A percentile compares a stretch with the other conserved stretches of the same genome.
These are phyloP conservation scores for Pachycephus smyrnensis DNA, from an alignment of 2,888 invertebrate species.

Conservation along the genomic window DNA sequence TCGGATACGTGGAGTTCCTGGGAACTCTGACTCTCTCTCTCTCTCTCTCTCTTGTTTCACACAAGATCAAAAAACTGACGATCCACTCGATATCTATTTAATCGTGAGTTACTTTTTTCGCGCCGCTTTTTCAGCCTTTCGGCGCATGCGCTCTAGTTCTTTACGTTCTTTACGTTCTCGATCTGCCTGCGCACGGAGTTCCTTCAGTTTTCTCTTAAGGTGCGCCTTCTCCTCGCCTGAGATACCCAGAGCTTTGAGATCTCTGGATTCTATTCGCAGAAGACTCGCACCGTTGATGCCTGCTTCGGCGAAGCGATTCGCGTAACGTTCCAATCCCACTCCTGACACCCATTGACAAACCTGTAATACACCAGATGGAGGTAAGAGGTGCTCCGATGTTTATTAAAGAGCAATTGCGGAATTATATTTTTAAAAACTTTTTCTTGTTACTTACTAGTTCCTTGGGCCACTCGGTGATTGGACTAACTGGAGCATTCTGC, in stretches of 20 bases:
- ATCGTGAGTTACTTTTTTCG: conserved; percentile 66
- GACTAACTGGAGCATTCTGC: conserved; percentile 71
- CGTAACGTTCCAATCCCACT: conserved; percentile 85
- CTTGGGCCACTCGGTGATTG: conserved; percentile 82
- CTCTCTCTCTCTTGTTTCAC: background rate
- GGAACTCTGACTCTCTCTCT: background rate
- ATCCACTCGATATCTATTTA: conserved; percentile 2
- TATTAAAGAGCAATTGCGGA: background rate
- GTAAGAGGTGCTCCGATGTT: background rate
- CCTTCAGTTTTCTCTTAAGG: conserved; percentile 88
- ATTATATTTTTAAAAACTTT: background rate
- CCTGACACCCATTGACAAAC: conserved; percentile 94
- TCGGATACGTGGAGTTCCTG: background rate
- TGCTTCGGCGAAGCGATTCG: conserved; percentile 87
- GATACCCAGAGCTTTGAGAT: conserved; percentile 89
- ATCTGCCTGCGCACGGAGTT: conserved; percentile 80
- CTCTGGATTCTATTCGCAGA: conserved; percentile 88
- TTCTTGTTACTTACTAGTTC: conserved; percentile 73
- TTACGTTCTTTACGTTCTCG: conserved; percentile 88
- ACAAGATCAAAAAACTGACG: background rate
- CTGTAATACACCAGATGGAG: conserved; percentile 65
- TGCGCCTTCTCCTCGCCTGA: conserved; percentile 84
- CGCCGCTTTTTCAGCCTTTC: conserved; percentile 87
- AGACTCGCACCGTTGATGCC: conserved; percentile 90
- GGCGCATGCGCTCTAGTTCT: conserved; percentile 85